A percentile compares a stretch with the other conserved stretches of the same genome.
Conservation (phyloP, 2,797 vertebrate genomes). For the Oophaga sylvatica region DNA sequence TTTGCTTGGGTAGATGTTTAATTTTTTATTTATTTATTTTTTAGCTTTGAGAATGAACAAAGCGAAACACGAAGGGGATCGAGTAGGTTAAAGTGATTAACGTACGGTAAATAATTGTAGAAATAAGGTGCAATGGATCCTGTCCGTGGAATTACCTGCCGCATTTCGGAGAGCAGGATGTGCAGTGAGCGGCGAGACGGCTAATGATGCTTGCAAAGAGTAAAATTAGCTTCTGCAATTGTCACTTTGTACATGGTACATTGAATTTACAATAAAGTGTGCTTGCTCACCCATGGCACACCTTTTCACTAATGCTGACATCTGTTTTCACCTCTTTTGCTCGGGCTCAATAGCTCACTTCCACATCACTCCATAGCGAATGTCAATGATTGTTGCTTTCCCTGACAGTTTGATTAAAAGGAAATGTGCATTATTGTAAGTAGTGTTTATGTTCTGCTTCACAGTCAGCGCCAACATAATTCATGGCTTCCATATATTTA, state of each 20-base stretch:
- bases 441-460: conserved; percentile 21
- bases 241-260: conserved; percentile 50
- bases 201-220: conserved; percentile 56
- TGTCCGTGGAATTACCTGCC: conserved; percentile 26
- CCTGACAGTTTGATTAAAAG: conserved; percentile 19
- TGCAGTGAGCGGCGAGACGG: background rate
- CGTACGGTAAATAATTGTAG: conserved; percentile 49
- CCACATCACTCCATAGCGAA: background rate
- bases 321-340: conserved; percentile 58
- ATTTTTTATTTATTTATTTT: conserved; percentile 14
- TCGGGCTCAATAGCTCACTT: conserved; percentile 13
- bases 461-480: background rate
- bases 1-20: conserved; percentile 12
- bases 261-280: conserved; percentile 56
- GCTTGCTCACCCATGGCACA: conserved; percentile 53
- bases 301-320: conserved; percentile 50
- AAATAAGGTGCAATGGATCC: conserved; percentile 41
- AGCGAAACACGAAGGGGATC: conserved; percentile 4
- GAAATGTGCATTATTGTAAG: conserved; percentile 12
- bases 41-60: conserved; percentile 38
- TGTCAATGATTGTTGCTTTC: conserved; percentile 25
- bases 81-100: conserved; percentile 56
- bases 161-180: conserved; percentile 31
- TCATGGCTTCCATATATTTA: background rate
- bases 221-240: conserved; percentile 57